Percentiles rank a stretch among this genome's conserved stretches.
Conservation (phyloP, 2,888 invertebrate species). For the Anagyrus pseudococci region DNA sequence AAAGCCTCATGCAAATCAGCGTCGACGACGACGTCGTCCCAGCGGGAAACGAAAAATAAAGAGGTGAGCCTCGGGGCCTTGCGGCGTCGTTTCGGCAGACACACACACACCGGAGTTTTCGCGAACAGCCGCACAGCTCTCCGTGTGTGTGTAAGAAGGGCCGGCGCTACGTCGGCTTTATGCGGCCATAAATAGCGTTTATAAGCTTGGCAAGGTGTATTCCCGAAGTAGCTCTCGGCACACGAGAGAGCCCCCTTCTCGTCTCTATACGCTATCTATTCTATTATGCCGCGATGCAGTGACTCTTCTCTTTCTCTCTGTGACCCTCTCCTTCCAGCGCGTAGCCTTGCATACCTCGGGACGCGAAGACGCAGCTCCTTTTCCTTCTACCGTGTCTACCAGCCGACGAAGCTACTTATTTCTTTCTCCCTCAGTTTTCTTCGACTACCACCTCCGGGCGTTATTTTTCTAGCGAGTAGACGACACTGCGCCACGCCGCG, state of each 20-base stretch:
- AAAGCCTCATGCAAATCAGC: slow-evolving; percentile 56
- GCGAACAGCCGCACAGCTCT: too few species aligned
- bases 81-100: slow-evolving; percentile 51
- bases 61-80: slow-evolving; percentile 23
- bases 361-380: too few species aligned
- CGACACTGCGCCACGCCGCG: too few species aligned
- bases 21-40: slow-evolving; percentile 32
- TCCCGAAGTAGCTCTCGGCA: slow-evolving; percentile 49
- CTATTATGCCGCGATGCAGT: slow-evolving; percentile 52
- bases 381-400: too few species aligned
- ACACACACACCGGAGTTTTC: slow-evolving; percentile 52
- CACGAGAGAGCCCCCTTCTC: slow-evolving; percentile 44
- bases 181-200: slow-evolving; percentile 60
- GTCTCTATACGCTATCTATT: slow-evolving; percentile 55
- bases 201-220: slow-evolving; percentile 56
- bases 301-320: background rate
- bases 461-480: too few species aligned
- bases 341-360: too few species aligned
- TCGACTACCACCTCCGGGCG: too few species aligned
- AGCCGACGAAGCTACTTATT: too few species aligned
- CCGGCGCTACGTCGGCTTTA: too few species aligned
- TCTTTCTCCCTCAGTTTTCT: too few species aligned
- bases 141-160: too few species aligned
- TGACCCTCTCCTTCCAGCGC: too few species aligned
- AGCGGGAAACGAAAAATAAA: background rate